These are phyloP conservation scores for Nyctibius bracteatus DNA, from an alignment of 2,113 vertebrate genomes.

Conservation along the genomic window DNA sequence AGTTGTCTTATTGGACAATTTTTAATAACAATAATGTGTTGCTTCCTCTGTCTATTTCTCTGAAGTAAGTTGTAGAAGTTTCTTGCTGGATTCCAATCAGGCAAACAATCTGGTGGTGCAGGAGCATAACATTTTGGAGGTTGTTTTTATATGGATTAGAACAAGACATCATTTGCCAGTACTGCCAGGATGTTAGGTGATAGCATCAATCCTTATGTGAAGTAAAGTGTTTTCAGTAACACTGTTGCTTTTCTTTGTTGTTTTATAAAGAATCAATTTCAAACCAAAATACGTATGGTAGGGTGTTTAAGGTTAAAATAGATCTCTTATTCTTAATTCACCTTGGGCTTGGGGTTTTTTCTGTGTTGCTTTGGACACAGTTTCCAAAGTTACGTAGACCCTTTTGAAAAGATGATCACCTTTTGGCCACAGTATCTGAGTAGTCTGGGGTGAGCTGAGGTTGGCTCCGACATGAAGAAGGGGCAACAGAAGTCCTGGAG, in stretches of 20 bases:
- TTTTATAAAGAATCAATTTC: neutral
- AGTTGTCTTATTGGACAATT: slow-evolving; percentile 9
- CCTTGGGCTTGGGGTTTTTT: neutral
- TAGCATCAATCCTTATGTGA: neutral
- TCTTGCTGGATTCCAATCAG: neutral
- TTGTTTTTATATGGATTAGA: neutral
- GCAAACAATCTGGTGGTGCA: neutral
- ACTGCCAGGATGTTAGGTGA: neutral
- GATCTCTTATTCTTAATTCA: neutral
- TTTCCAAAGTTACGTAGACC: neutral
- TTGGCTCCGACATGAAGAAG: neutral
- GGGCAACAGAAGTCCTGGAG: neutral
- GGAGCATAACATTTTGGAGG: neutral
- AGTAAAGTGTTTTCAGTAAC: neutral
- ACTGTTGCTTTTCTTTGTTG: neutral
- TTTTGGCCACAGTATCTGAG: neutral
- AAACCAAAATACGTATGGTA: neutral
- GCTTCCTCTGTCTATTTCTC: slow-evolving; percentile 44
- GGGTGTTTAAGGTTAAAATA: neutral
- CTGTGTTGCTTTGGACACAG: neutral
- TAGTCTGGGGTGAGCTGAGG: neutral
- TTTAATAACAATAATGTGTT: slow-evolving; percentile 31
- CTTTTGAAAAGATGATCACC: neutral
- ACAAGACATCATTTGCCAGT: neutral
- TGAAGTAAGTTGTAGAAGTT: neutral